Evolutionary conservation across 1,140 invertebrate species (phyloP), one percentile per base, ranked within the genome.

Genomic region (Neotoxoptera formosana): DNA sequence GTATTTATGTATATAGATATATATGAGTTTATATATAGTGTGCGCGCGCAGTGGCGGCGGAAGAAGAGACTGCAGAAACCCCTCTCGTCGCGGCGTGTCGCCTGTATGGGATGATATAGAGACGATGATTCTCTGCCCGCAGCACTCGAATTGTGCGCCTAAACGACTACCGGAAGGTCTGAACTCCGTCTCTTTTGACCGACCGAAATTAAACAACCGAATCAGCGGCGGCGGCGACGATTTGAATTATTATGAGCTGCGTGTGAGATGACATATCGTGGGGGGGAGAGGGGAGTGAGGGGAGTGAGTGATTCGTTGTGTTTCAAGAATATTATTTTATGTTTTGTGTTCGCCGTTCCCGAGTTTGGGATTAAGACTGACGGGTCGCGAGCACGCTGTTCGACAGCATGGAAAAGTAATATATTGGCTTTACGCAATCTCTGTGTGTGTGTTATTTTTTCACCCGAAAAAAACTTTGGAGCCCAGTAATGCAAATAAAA

Each of bases 131-230:
- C 60, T 76, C 14, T 47, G 45, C 14, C 45, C 30, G n/a, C 14
- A 76, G 30, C 30, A 76, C 60, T 47, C 84, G 45, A 47, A 87
- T 48, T 48, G 47, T 88, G 86, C 30, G 17, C 30, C 1, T 88
- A 88, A 88, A 88, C 30, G 86, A 51, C 86, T 51, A 48, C 86
- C 86, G 86, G 86, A 88, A 88, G 7, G 47, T 51, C 30, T 34
- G 25, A 48, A 88, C 47, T 48, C n/a, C n/a, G 3, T 2, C 86
- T n/a, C 30, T 34, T 51, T 88, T 48, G 47, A 88, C 86, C 30
- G 30, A n/a, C 86, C 86, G 8, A 88, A 47, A 88, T 41, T 41
- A 41, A 41, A 41, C 41, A 41, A 41, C 41, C 41, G 1, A 41
- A 60, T 60, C 53, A 3, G 56, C 3, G 14, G 30, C 60, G 3